Percentiles rank a stretch among this genome's conserved stretches.
Conservation (phyloP, 2,797 vertebrate species). For the Dryobates pubescens region DNA sequence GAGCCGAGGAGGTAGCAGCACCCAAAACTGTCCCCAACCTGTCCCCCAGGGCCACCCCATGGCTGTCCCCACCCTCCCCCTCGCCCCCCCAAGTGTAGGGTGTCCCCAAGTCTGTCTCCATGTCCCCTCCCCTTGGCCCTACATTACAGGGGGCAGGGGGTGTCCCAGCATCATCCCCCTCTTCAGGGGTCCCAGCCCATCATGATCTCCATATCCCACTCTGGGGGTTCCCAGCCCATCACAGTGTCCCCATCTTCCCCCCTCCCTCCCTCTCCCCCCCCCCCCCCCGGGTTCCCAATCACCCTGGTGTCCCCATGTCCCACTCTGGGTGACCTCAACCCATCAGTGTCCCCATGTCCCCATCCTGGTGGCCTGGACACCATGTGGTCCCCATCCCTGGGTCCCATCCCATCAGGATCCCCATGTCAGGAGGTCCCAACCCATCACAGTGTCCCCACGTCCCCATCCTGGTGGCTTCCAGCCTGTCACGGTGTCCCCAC, state of each 20-base stretch:
- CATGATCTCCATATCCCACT: background rate
- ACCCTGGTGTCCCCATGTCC: background rate
- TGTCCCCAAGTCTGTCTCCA: too few species aligned
- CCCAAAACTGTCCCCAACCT: background rate
- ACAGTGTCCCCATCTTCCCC: background rate
- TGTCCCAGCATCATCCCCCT: too few species aligned
- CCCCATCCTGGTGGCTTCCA: too few species aligned
- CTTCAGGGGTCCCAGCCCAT: background rate
- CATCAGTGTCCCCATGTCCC: background rate
- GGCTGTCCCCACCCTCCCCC: background rate
- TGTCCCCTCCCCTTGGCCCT: too few species aligned
- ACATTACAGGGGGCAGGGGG: too few species aligned
- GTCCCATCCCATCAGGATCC: background rate
- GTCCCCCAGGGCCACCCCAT: too few species aligned
- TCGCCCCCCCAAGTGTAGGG: background rate
- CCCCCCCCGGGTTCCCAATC: too few species aligned
- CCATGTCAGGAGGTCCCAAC: too few species aligned
- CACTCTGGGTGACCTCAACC: background rate
- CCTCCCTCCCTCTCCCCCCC: too few species aligned
- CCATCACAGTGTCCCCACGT: background rate
- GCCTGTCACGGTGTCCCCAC: background rate
- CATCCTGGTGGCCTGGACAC: background rate
- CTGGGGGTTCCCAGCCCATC: background rate
- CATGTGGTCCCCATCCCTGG: background rate
- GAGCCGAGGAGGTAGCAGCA: constrained; percentile 85